Base-by-base conservation (phyloP, 1,140 invertebrate genomes). In the Sinella curviseta region DNA sequence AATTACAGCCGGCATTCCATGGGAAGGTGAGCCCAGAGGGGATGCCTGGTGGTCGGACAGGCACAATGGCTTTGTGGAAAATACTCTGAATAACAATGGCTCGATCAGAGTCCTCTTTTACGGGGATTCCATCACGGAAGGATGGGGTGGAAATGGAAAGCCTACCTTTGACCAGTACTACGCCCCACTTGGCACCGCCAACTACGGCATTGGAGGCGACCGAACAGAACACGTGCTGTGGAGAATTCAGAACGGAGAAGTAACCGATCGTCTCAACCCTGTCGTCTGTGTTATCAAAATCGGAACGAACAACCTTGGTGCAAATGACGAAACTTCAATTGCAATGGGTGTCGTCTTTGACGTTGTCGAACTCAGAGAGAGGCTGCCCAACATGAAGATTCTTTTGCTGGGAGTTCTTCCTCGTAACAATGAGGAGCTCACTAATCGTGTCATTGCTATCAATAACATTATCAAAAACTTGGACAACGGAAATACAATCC, bases 181-280 rank as follows among this genome's bases (percentile, higher is more conserved):
- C 31, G 34, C 34, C 16, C 74, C 74, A n/a, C 39, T 75, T 20
- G 74, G 74, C 17, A 54, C 74, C 4, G 74, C 74, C 8, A 75
- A 75, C 36, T 75, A 75, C 28, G 74, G 74, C 3, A 75, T 75
- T 24, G 74, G 74, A 39, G 74, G 74, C 14, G 74, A 75, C 74
- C 8, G 74, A 4, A 75, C 74, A 8, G 74, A 75, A 24, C 74
- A 75, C 74, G 74, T 75, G 24, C 28, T 36, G 28, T 75, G 74
- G 74, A 20, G 74, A 36, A 48, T 75, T 16, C 4, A 24, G 24
- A 75, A 75, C 31, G 74, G 36, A 2, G 74, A 75, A 75, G 39
- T 75, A 24, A 75, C 74, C 1, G 65, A 70, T 8, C 14, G 31
- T 17, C 39, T 75, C 4, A 75, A 75, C 28, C 74, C 74, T 2